Conservation (phyloP, 1,140 invertebrate species). For the Philopotamus ludificatus region DNA sequence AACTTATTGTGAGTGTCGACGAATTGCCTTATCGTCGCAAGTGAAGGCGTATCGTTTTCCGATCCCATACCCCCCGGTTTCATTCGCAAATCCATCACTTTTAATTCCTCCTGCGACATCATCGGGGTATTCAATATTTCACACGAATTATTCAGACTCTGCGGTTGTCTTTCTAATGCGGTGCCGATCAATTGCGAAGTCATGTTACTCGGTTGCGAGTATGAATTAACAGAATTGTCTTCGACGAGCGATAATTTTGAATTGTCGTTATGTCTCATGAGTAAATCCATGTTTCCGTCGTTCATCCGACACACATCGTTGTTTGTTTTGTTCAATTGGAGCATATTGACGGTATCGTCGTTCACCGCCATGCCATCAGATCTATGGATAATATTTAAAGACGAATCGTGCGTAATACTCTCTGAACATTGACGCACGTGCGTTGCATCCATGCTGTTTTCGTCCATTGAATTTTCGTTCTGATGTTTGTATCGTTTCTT, state of each 20-base stretch:
- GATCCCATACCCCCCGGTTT: conserved; percentile 54
- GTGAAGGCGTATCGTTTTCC: conserved; percentile 43
- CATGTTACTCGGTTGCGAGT: conserved; percentile 5
- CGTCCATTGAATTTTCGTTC: conserved; percentile 49
- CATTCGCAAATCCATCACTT: conserved; percentile 57
- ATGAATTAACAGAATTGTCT: conserved; percentile 50
- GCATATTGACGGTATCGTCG: conserved; percentile 45
- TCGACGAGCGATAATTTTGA: conserved; percentile 49
- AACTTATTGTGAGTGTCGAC: conserved; percentile 50
- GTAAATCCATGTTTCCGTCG: conserved; percentile 32
- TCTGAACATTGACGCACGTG: conserved; percentile 24
- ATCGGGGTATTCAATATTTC: conserved; percentile 4
- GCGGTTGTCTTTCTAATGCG: conserved; percentile 6
- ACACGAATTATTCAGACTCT: background rate
- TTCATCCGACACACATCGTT: conserved; percentile 22
- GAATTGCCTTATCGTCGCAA: conserved; percentile 49
- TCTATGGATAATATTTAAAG: conserved; percentile 30
- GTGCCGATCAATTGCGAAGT: conserved; percentile 6
- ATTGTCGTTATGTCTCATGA: conserved; percentile 43
- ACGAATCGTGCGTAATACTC: background rate
- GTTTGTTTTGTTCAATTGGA: conserved; percentile 41
- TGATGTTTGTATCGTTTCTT: conserved; percentile 43
- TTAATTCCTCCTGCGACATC: conserved; percentile 37
- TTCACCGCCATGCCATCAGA: conserved; percentile 40
- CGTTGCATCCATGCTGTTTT: conserved; percentile 39